Evolutionary conservation across 2,797 vertebrate genomes (phyloP), one percentile per base, ranked within the genome.

Genomic region (Epinephelus coioides): DNA sequence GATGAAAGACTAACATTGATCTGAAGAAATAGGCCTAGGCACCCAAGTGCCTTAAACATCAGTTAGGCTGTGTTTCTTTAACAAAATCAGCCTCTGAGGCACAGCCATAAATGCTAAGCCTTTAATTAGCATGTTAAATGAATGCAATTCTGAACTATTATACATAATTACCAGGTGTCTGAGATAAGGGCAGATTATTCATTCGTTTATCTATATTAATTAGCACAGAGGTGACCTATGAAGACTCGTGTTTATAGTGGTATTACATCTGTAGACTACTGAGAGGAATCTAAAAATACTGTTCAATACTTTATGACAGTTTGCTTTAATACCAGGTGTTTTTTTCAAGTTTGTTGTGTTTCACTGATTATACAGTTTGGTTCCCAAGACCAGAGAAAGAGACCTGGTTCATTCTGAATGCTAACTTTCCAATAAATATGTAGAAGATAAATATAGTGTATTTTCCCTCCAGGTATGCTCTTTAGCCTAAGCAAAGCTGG

Each of bases 131-230:
- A 86, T 83, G 64, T 80, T 80, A 87, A 87, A 91, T 87, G 68
- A 89, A 86, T 49, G 69, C 30, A 64, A 82, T 90, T 85, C 44
- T 79, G 56, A 89, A 87, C 53, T 63, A 88, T 88, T 89, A 75
- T 62, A 85, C 81, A 85, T 92, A 89, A 94, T 94, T 93, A 94
- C 69, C 76, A 87, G 89, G 85, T 91, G 90, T 83, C 83, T 92
- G 76, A 63, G 85, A 88, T 84, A 84, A 84, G 67, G 71, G 73
- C 72, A 81, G 86, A 92, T 88, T 88, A 81, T 68, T 91, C 75
- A 91, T 87, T 91, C 10, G 25, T 88, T 83, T 88, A 87, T 91
- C 90, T 85, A 64, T 71, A 85, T 79, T 89, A 93, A 94, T 95
- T 88, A 92, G 86, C 84, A 63, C 72, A 83, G 82, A 71, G 87